phyloP scores from a whole-genome alignment of 2,113 vertebrate genomes.

The Amazona vittata region DNA sequence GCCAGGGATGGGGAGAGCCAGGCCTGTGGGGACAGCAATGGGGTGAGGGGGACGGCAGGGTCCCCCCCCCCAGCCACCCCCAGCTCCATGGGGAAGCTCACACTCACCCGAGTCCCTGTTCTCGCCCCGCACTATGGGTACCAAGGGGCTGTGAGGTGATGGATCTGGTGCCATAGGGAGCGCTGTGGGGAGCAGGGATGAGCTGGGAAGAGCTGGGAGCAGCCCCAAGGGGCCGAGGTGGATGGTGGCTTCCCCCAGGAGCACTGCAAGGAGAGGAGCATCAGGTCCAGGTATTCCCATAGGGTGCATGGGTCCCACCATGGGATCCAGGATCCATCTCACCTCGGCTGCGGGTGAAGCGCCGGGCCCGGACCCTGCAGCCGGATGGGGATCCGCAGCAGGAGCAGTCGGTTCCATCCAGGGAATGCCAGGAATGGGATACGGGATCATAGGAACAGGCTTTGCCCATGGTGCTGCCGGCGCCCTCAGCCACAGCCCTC shows the following conservation, averaged over 20 bases:
- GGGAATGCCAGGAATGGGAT: not conserved
- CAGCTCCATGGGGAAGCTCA: fast-evolving
- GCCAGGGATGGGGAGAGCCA: not conserved
- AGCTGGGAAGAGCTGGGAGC: not conserved
- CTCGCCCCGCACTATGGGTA: not conserved
- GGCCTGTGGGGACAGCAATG: not conserved
- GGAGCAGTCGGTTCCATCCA: not conserved
- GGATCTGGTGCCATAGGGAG: not conserved
- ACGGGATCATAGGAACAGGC: not conserved
- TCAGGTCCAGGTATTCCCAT: fast-evolving
- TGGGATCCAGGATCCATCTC: too few species aligned
- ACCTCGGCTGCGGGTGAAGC: not conserved
- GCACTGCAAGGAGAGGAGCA: not conserved
- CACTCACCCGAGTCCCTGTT: not conserved
- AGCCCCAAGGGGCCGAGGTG: not conserved
- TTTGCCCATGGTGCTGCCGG: not conserved
- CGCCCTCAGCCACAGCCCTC: not conserved
- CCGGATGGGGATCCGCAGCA: not conserved
- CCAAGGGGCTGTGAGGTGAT: fast-evolving
- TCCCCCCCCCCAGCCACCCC: not conserved
- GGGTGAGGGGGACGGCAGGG: not conserved
- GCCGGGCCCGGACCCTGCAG: not conserved
- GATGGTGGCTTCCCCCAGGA: not conserved
- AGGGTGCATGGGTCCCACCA: not conserved
- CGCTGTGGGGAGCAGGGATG: fast-evolving